Conservation (phyloP, 53 echinoderm and acorn worm genomes). For the Luidia sarsii region DNA sequence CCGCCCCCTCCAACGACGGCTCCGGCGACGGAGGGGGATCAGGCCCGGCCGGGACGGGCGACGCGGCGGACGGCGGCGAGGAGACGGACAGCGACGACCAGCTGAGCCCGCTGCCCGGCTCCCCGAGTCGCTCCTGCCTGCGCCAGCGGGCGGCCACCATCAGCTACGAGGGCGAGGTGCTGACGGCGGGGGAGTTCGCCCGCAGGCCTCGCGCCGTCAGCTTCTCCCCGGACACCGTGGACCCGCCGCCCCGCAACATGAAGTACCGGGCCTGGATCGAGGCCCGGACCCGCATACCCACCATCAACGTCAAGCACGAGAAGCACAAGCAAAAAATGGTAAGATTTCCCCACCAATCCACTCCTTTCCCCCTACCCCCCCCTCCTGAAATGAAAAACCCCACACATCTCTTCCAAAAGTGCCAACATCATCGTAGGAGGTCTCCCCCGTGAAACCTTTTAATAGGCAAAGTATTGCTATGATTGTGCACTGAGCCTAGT, state of each 20-base stretch:
- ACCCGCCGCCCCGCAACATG: conserved; percentile 68
- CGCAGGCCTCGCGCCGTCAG: conserved; percentile 60
- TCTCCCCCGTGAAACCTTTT: too few relatives aligned
- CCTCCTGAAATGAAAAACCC: neutral
- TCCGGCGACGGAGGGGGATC: neutral
- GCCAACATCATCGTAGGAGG: neutral
- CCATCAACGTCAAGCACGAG: conserved; percentile 83
- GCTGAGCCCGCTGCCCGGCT: conserved; percentile 15
- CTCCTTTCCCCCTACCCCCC: neutral
- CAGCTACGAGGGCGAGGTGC: conserved; percentile 39
- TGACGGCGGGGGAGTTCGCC: neutral
- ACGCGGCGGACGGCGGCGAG: neutral
- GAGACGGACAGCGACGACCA: conserved; percentile 21
- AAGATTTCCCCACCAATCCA: too few relatives aligned
- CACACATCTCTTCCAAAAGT: neutral
- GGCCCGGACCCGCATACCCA: conserved; percentile 46
- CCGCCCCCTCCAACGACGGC: neutral
- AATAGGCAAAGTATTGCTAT: too few relatives aligned
- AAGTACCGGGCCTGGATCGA: conserved; percentile 90
- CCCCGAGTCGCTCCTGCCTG: conserved; percentile 10
- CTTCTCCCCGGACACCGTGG: conserved; percentile 91
- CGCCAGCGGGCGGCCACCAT: conserved; percentile 51
- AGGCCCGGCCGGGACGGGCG: neutral
- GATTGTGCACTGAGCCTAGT: too few relatives aligned
- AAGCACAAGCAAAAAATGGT: conserved; percentile 91